Base-by-base conservation (phyloP, 2,888 invertebrate species). In the Plusia festucae region DNA sequence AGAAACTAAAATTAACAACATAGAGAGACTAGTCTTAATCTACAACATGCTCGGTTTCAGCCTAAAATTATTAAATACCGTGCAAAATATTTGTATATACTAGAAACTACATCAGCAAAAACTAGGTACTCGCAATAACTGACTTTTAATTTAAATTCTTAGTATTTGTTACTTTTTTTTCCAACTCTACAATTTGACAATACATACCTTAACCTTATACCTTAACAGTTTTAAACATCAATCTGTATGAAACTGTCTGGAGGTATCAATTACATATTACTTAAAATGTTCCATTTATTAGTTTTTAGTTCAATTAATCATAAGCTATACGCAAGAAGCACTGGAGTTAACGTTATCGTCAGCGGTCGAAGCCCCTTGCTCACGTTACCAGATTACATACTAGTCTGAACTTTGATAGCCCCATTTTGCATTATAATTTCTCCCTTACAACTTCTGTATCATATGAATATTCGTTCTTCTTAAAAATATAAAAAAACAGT, bases 331-430 rank as follows among this genome's bases (percentile, higher is more conserved):
- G 64, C 63, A 62, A 67, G 73, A 78, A 70, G 67, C 76, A 79
- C 81, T 82, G 82, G 87, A 87, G 85, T 85, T 85, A 84, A 85
- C 85, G 86, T 91, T 91, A 91, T 91, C 90, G 81, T 82, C 79
- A 77, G 86, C 92, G 91, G 92, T 92, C 92, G 92, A 90, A 93
- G 92, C 91, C 91, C 91, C 91, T 85, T 83, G 85, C 87, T 88
- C 83, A 83, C 82, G 83, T 87, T 88, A 87, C 85, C 87, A 90
- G 91, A 91, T 91, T 90, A 91, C 85, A 86, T 88, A 84, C 87
- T 85, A 85, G 86, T 83, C 85, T 90, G 90, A 91, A 90, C 91
- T 88, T 84, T 85, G 90, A 92, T 91, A 92, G 89, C 90, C 89
- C 80, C 85, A 82, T 87, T 90, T 88, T 79, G 82, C 82, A 84